Evolutionary conservation across 2,888 invertebrate species (phyloP), one percentile per base, ranked within the genome.

Genomic region (Amphipoea lucens): DNA sequence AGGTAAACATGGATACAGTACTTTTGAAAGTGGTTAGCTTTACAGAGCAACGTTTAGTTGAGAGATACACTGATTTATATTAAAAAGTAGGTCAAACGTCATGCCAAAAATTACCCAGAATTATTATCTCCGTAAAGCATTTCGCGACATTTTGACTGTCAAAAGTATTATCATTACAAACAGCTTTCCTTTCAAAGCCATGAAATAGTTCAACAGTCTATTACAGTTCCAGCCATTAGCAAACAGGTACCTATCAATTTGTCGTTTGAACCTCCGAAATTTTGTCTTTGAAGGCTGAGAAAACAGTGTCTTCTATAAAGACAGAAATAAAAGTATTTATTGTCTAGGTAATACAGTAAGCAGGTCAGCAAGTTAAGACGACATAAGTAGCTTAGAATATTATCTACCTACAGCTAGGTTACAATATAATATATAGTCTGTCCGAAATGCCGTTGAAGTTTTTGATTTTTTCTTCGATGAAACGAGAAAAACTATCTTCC

Each of bases 161-260:
- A 72, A 20, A 68, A 68, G 74, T 87, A 79, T 78, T 60, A 76
- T 73, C 78, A 78, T 89, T 78, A 78, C 76, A 82, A 77, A 79
- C 63, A 79, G 74, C 40, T 78, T 78, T n/a, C 60, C 78, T 78
- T 82, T 85, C 76, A 86, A 86, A 86, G 69, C 45, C 48, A 9
- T 66, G 36, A 62, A 69, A 81, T 88, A 84, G 77, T 87, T 82
- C 70, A 75, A 48, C 57, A 70, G 62, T 62, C 71, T 63, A n/a
- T 40, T 74, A 42, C 73, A 66, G 40, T 57, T 68, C 36, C 71
- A 66, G 75, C 79, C 81, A 83, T 90, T 87, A 85, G 54, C 65
- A 85, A 87, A 84, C 82, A 83, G 78, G 79, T 87, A 29, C 29
- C 29, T 29, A 87, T 83, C 84, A 88, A 84, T 83, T 87, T 89